A percentile compares a stretch with the other conserved stretches of the same genome.
Evolutionary conservation across 2,113 vertebrate species (phyloP).

Genomic region (Myotis yumanensis): DNA sequence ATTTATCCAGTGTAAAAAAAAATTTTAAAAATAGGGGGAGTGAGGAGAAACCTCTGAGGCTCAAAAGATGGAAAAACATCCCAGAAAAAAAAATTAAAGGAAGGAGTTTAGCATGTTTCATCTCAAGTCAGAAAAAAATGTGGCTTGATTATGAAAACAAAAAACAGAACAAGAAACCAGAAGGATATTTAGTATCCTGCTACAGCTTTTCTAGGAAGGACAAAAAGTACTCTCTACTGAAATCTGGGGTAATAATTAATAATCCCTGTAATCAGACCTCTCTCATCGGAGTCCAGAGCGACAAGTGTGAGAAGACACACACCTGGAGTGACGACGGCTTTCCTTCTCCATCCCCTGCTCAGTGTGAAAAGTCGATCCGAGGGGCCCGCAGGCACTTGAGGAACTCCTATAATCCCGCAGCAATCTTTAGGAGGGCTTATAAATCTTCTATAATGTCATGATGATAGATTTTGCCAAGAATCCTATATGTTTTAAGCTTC

Average conservation of each 20-base stretch:
- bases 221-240: neutral
- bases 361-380: neutral
- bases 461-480: constrained; percentile 62
- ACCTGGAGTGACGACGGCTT: constrained; percentile 41
- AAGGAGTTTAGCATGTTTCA: neutral
- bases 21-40: neutral
- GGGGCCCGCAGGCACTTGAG: neutral
- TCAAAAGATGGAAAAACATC: neutral
- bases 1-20: neutral
- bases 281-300: neutral
- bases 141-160: constrained; percentile 43
- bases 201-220: constrained; percentile 35
- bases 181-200: constrained; percentile 40
- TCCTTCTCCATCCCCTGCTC: neutral
- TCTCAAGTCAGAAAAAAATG: neutral
- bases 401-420: constrained; percentile 1
- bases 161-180: constrained; percentile 32
- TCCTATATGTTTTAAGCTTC: constrained; percentile 11
- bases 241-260: constrained; percentile 40
- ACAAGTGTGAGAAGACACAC: constrained; percentile 42
- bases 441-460: constrained; percentile 60
- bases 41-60: neutral
- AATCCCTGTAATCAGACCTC: constrained; percentile 36
- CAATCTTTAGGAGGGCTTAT: constrained; percentile 40
- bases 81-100: neutral